phyloP scores from a whole-genome alignment of 2,888 invertebrate species.

The Eurytoma adleriae region DNA sequence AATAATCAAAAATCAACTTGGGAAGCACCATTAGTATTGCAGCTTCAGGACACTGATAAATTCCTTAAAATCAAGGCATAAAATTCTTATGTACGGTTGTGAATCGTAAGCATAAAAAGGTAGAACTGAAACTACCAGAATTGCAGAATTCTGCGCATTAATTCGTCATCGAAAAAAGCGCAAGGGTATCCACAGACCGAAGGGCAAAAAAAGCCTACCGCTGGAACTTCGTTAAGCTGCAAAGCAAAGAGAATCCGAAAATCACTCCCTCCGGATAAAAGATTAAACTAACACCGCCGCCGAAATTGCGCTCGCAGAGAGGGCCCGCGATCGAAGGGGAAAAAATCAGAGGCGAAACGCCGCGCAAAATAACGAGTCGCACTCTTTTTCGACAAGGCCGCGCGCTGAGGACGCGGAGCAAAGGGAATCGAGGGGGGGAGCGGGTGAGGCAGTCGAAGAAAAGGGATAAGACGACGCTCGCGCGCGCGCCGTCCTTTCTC shows the following conservation, averaged over 20 bases:
- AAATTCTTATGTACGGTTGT: no score
- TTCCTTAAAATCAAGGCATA: no score
- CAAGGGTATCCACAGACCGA: neutral
- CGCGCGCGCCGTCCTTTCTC: neutral
- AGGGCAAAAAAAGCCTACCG: neutral
- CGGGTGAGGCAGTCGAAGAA: neutral
- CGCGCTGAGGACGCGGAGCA: constrained; percentile 5
- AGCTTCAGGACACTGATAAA: no score
- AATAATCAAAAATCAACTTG: no score
- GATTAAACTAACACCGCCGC: neutral
- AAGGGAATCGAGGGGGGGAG: neutral
- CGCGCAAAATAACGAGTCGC: constrained; percentile 33
- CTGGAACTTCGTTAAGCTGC: constrained; percentile 39
- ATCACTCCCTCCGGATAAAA: constrained; percentile 1
- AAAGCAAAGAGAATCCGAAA: constrained; percentile 40
- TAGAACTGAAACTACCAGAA: no score
- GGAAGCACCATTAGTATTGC: no score
- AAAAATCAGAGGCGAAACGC: neutral
- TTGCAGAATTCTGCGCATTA: no score
- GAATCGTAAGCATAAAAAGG: no score
- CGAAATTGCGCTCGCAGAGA: constrained; percentile 22
- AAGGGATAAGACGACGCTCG: constrained; percentile 16
- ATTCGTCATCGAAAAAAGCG: neutral
- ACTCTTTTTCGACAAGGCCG: constrained; percentile 4
- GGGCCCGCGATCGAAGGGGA: neutral